Conservation (phyloP, 2,113 vertebrate species). For the Halcyon senegalensis region DNA sequence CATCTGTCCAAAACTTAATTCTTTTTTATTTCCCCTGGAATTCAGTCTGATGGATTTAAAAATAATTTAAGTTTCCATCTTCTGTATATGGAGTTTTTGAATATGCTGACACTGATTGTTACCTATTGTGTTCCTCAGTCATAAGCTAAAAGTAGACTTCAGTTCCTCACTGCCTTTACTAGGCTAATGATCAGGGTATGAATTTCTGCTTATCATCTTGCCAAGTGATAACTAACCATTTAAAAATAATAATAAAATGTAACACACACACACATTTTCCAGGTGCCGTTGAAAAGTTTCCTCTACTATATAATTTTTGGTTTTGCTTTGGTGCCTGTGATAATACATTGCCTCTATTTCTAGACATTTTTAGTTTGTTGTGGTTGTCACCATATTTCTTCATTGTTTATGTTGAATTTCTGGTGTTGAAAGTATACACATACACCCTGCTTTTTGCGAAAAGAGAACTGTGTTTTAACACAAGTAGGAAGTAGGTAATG, state of each 20-base stretch:
- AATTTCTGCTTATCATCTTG: background rate
- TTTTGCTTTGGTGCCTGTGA: background rate
- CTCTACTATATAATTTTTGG: background rate
- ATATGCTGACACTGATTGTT: background rate
- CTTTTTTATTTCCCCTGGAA: fast-evolving
- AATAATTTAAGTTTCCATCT: background rate
- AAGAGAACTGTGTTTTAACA: background rate
- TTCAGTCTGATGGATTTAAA: background rate
- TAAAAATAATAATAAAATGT: background rate
- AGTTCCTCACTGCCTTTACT: background rate
- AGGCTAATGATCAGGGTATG: background rate
- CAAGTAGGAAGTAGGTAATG: background rate
- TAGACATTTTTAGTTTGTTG: background rate
- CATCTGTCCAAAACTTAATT: background rate
- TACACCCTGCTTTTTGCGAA: background rate
- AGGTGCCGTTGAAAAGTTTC: background rate
- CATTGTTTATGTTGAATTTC: background rate
- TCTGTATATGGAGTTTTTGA: background rate
- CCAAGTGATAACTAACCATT: background rate
- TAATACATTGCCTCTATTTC: background rate
- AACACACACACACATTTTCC: background rate
- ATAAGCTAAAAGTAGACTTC: background rate
- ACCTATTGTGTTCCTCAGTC: background rate
- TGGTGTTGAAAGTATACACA: background rate
- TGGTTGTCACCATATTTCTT: background rate